Percentiles rank a stretch among this genome's conserved stretches.
Evolutionary conservation across 2,113 vertebrate genomes (phyloP).

Genomic region (Chloropsis cyanopogon): DNA sequence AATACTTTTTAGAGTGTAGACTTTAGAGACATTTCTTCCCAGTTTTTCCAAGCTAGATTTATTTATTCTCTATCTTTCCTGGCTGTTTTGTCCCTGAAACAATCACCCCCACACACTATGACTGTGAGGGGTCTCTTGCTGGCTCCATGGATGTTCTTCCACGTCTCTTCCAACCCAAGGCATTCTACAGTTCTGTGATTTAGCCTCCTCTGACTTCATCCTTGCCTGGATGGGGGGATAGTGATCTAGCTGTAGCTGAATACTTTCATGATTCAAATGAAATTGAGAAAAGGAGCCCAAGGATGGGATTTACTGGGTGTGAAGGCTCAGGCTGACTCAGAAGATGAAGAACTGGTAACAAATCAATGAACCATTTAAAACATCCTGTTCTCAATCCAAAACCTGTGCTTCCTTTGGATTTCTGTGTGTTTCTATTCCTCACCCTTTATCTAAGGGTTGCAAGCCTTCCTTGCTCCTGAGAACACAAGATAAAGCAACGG

Average conservation of each 20-base stretch:
- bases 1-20: neutral
- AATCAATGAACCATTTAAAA: neutral
- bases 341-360: neutral
- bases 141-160: neutral
- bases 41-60: neutral
- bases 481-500: neutral
- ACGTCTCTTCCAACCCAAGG: neutral
- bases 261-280: neutral
- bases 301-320: neutral
- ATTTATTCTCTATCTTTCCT: neutral
- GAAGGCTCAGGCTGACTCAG: conserved; percentile 13
- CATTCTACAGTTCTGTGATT: neutral
- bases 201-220: neutral
- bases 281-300: neutral
- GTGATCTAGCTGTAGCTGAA: neutral
- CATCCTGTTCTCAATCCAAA: neutral
- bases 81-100: neutral
- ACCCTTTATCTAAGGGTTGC: neutral
- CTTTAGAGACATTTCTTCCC: neutral
- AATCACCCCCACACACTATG: no score
- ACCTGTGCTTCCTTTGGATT: neutral
- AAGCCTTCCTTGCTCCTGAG: neutral
- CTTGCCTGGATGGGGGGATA: fast-evolving
- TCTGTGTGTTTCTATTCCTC: neutral
- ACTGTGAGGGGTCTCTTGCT: neutral